These are phyloP conservation scores for Sebastes steindachneri DNA, from an alignment of 2,797 vertebrate species.

Conservation along the genomic window DNA sequence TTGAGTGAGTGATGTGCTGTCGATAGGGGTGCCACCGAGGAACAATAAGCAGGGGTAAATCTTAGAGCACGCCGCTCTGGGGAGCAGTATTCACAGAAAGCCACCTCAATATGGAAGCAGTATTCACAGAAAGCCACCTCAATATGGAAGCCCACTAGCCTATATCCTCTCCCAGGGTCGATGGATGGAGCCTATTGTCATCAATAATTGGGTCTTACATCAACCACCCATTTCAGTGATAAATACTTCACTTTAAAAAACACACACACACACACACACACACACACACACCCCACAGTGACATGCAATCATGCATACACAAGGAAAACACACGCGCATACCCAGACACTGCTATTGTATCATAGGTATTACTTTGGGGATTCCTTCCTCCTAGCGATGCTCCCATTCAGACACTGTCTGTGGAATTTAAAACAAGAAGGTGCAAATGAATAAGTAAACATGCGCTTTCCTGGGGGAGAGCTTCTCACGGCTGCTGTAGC, in stretches of 20 bases:
- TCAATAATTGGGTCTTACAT: constrained; percentile 79
- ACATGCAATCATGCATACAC: constrained; percentile 63
- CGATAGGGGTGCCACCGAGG: constrained; percentile 59
- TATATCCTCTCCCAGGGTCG: constrained; percentile 54
- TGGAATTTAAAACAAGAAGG: constrained; percentile 80
- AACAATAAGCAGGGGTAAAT: constrained; percentile 71
- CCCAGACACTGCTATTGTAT: constrained; percentile 61
- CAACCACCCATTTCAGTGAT: constrained; percentile 69
- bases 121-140: constrained; percentile 62
- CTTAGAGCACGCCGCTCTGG: constrained; percentile 54
- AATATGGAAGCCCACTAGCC: constrained; percentile 38
- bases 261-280: constrained; percentile 21
- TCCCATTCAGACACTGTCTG: constrained; percentile 65
- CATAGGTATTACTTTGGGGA: constrained; percentile 71
- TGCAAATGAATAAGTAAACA: constrained; percentile 86
- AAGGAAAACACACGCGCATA: constrained; percentile 29
- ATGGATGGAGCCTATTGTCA: constrained; percentile 69
- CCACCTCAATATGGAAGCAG: constrained; percentile 45
- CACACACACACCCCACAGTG: constrained; percentile 19
- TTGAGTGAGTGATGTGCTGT: constrained; percentile 70
- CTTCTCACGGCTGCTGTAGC: constrained; percentile 78
- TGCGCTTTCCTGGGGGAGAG: constrained; percentile 78
- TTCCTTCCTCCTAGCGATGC: constrained; percentile 68
- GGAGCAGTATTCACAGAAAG: constrained; percentile 65
- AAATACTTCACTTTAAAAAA: constrained; percentile 74